Percentiles rank a stretch among this genome's conserved stretches.
Evolutionary conservation across 2,113 vertebrate species (phyloP).

Genomic region (Chrysochloris asiatica): DNA sequence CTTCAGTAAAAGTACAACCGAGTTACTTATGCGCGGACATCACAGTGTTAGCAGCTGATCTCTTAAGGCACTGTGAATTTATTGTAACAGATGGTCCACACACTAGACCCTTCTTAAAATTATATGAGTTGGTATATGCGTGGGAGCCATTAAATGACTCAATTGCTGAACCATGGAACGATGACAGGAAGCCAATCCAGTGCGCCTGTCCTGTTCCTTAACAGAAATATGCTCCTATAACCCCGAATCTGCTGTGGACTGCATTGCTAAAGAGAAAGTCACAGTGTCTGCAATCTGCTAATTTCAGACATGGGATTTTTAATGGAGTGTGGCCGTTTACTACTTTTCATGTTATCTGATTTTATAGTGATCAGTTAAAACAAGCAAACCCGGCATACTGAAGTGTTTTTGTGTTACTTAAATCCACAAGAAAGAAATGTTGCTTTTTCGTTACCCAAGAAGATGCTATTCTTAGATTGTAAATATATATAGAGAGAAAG

Average conservation of each 20-base stretch:
- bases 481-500: too few relatives aligned
- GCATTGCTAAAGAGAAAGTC: slow-evolving; percentile 70
- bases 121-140: slow-evolving; percentile 74
- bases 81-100: slow-evolving; percentile 81
- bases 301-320: slow-evolving; percentile 66
- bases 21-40: not conserved
- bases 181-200: slow-evolving; percentile 69
- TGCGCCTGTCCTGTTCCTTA: slow-evolving; percentile 61
- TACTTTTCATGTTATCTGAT: slow-evolving; percentile 35
- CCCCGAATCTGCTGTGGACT: slow-evolving; percentile 56
- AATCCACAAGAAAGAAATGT: not conserved
- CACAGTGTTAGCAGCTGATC: slow-evolving; percentile 36
- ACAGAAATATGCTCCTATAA: slow-evolving; percentile 65
- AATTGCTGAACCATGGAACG: slow-evolving; percentile 83
- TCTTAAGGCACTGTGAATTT: slow-evolving; percentile 77
- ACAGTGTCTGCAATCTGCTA: slow-evolving; percentile 76
- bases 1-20: slow-evolving; percentile 33
- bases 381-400: not conserved
- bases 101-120: slow-evolving; percentile 76
- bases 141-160: slow-evolving; percentile 81
- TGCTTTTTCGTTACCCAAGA: not conserved
- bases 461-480: too few relatives aligned
- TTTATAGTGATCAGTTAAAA: not conserved
- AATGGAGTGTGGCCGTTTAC: slow-evolving; percentile 26
- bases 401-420: not conserved